These are phyloP conservation scores for Lasiurus cinereus DNA, from an alignment of 2,113 vertebrate genomes.

Conservation along the genomic window DNA sequence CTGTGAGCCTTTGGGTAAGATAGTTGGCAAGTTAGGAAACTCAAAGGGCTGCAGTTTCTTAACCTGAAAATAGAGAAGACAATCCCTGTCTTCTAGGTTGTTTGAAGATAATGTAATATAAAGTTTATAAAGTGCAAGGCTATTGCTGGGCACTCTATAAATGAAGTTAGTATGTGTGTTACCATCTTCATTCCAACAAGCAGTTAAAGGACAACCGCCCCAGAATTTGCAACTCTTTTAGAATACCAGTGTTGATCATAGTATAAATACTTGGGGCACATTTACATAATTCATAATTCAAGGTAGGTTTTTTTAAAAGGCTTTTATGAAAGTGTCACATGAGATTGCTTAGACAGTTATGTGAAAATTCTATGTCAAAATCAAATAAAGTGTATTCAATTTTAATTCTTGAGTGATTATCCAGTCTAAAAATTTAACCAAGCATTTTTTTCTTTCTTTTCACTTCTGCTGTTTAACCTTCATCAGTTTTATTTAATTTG, in stretches of 20 bases:
- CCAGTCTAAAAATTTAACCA: not conserved
- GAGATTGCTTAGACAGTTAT: constrained; percentile 8
- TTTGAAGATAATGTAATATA: constrained; percentile 35
- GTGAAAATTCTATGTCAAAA: not conserved
- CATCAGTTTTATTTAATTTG: constrained; percentile 11
- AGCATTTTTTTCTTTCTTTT: not conserved
- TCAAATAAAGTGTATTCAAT: not conserved
- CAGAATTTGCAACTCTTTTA: not conserved
- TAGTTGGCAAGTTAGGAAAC: constrained; percentile 15
- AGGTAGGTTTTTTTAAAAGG: not conserved
- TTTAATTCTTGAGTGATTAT: not conserved
- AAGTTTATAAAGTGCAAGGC: constrained; percentile 20
- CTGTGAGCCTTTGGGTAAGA: not conserved
- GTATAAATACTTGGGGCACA: not conserved
- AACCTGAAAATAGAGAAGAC: constrained; percentile 37
- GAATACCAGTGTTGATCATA: not conserved
- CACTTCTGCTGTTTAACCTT: not conserved
- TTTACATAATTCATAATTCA: constrained; percentile 11
- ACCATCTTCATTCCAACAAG: not conserved
- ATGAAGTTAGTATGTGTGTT: not conserved
- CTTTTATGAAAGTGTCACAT: constrained; percentile 15
- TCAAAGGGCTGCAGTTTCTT: constrained; percentile 16
- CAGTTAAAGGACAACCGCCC: not conserved
- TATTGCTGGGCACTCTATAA: not conserved
- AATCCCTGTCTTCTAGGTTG: not conserved